Conservation (phyloP, 2,113 vertebrate species). For the Carettochelys insculpta region DNA sequence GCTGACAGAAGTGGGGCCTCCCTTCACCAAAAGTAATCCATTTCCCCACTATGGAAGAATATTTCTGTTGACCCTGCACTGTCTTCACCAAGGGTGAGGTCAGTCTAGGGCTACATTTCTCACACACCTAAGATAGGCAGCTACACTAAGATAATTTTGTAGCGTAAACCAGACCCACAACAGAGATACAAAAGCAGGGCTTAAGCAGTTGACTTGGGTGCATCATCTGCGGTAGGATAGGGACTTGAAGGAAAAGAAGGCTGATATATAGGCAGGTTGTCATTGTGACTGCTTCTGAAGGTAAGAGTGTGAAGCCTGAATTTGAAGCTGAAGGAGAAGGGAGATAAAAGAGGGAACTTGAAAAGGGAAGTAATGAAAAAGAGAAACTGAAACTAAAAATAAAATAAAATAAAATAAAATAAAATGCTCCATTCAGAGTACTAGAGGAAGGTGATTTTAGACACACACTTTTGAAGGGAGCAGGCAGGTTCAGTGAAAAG, state of each 20-base stretch:
- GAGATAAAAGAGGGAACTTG: not conserved
- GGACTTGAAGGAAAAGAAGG: not conserved
- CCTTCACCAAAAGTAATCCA: not conserved
- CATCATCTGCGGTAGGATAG: not conserved
- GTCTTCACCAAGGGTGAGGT: not conserved
- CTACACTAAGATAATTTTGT: too few relatives aligned
- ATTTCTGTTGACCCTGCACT: not conserved
- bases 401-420: not conserved
- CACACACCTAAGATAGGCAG: not conserved
- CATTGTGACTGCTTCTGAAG: not conserved
- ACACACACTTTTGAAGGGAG: not conserved
- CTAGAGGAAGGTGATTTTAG: not conserved
- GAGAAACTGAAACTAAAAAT: not conserved
- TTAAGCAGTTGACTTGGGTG: not conserved
- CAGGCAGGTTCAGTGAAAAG: accelerated
- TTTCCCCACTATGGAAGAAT: not conserved
- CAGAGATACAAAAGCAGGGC: not conserved
- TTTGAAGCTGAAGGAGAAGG: not conserved
- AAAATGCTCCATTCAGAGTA: not conserved
- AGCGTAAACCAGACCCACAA: too few relatives aligned
- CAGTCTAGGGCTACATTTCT: not conserved
- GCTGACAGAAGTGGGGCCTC: not conserved
- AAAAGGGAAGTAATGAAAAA: not conserved
- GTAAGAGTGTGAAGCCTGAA: not conserved
- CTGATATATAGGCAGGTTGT: not conserved